Percentiles rank a stretch among this genome's conserved stretches.
Evolutionary conservation across 64 coral and sea anemone genomes (phyloP).

Genomic region (Stichodactyla mertensii): DNA sequence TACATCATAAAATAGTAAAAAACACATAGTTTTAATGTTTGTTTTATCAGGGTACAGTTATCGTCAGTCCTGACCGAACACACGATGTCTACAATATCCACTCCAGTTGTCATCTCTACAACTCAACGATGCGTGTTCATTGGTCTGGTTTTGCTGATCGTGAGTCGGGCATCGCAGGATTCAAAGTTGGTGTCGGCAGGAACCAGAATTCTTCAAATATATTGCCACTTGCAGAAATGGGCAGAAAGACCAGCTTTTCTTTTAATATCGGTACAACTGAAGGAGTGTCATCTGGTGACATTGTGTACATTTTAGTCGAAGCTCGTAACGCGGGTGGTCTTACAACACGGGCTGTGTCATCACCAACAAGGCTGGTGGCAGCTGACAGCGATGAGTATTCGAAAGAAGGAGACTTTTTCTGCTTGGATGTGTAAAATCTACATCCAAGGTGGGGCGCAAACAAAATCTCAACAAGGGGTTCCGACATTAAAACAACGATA

Average conservation of each 20-base stretch:
- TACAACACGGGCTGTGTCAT: conserved; percentile 39
- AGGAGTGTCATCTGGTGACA: conserved; percentile 49
- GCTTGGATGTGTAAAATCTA: conserved; percentile 35
- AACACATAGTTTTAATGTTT: background rate
- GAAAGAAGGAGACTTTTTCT: conserved; percentile 77
- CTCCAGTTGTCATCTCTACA: conserved; percentile 80
- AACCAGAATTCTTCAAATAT: conserved; percentile 41
- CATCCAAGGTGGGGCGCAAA: too few relatives aligned
- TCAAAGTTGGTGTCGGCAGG: conserved; percentile 61
- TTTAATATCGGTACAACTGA: conserved; percentile 22
- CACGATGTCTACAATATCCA: conserved; percentile 82
- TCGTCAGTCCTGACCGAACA: conserved; percentile 77
- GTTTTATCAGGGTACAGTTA: conserved; percentile 60
- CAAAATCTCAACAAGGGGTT: too few relatives aligned
- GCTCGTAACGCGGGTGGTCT: conserved; percentile 66
- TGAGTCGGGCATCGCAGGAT: conserved; percentile 63
- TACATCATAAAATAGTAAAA: background rate
- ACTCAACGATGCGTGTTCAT: conserved; percentile 71
- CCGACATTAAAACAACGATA: too few relatives aligned
- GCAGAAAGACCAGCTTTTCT: conserved; percentile 45
- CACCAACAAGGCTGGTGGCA: conserved; percentile 77
- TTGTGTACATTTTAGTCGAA: conserved; percentile 64
- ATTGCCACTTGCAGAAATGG: conserved; percentile 38
- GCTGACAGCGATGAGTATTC: conserved; percentile 39
- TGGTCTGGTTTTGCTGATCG: conserved; percentile 79